Conservation (phyloP, 2,113 vertebrate genomes). For the Lycocorax pyrrhopterus region DNA sequence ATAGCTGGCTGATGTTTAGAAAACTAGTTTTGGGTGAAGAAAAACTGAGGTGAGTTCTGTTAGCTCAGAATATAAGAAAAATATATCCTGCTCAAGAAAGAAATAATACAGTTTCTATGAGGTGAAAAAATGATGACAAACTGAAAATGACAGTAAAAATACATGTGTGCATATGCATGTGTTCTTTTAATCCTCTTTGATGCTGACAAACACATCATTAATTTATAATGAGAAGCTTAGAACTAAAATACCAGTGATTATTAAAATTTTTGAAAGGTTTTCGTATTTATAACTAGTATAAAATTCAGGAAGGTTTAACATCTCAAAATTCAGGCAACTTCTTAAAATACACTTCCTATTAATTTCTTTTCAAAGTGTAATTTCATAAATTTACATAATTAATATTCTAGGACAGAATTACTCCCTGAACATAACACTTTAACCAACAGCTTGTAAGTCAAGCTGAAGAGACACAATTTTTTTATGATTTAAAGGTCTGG, state of each 20-base stretch:
- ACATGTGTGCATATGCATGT: rapidly evolving
- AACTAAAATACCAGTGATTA: not conserved
- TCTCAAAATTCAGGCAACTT: not conserved
- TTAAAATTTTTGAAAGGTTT: not conserved
- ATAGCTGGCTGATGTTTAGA: not conserved
- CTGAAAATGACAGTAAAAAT: not conserved
- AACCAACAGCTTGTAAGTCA: not conserved
- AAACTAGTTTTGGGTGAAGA: not conserved
- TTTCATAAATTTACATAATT: not conserved
- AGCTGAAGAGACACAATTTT: not conserved
- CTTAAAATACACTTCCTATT: not conserved
- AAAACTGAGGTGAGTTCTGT: not conserved
- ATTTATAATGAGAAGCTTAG: not conserved
- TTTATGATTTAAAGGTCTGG: not conserved
- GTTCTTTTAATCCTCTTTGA: not conserved
- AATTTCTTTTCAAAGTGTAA: not conserved
- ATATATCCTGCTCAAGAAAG: not conserved
- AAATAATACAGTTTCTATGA: not conserved
- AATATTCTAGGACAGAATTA: not conserved
- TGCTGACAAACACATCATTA: not conserved
- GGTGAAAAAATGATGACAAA: not conserved
- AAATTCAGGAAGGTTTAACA: not conserved
- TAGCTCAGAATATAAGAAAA: not conserved
- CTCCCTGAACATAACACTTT: not conserved
- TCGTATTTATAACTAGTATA: not conserved